A percentile compares a stretch with the other conserved stretches of the same genome.
Conservation (phyloP, 2,113 vertebrate species). For the Datnioides undecimradiatus region DNA sequence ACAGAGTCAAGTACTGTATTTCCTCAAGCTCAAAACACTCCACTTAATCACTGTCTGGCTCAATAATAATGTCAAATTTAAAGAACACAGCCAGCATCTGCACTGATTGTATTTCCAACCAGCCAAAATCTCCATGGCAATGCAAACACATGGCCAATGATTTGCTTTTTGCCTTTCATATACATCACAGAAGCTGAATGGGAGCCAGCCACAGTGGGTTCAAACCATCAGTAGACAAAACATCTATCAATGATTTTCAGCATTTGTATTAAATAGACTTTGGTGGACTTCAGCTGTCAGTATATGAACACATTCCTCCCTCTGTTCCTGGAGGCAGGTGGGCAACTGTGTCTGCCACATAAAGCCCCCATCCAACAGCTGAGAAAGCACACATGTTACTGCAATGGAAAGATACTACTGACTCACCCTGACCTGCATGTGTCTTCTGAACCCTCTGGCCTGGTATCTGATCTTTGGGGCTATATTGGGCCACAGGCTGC, state of each 20-base stretch:
- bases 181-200: slow-evolving; percentile 11
- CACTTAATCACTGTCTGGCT: slow-evolving; percentile 33
- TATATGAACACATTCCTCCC: slow-evolving; percentile 10
- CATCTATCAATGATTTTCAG: background rate
- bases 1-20: background rate
- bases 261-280: background rate
- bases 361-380: slow-evolving; percentile 62
- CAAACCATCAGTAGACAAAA: background rate
- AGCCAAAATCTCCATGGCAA: slow-evolving; percentile 63
- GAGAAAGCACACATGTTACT: slow-evolving; percentile 51
- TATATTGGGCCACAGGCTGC: slow-evolving; percentile 69
- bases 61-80: slow-evolving; percentile 16
- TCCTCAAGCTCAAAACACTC: background rate
- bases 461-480: slow-evolving; percentile 73
- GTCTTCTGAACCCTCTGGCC: slow-evolving; percentile 60
- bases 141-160: slow-evolving; percentile 26
- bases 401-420: slow-evolving; percentile 54
- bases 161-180: slow-evolving; percentile 33
- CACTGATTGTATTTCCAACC: slow-evolving; percentile 17
- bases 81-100: slow-evolving; percentile 14
- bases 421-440: slow-evolving; percentile 44
- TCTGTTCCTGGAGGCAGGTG: slow-evolving; percentile 46
- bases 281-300: background rate
- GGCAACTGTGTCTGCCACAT: slow-evolving; percentile 10
- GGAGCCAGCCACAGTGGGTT: background rate